phyloP scores from a whole-genome alignment of 2,797 vertebrate species.

The Bovichtus variegatus region DNA sequence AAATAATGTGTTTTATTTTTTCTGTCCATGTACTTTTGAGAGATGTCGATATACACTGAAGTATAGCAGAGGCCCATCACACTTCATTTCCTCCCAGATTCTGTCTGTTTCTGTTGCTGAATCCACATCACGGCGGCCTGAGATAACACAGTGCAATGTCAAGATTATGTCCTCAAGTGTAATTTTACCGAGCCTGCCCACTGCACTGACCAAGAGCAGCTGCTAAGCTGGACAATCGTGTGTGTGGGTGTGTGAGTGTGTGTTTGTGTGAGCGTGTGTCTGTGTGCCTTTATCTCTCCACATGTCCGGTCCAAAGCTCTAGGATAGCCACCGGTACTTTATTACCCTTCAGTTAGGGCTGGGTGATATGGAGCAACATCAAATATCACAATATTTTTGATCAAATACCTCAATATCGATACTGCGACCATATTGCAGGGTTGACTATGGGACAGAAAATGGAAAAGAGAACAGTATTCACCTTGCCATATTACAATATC shows the following conservation, averaged over 20 bases:
- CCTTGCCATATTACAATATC: too few species aligned
- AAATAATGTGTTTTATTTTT: constrained; percentile 16
- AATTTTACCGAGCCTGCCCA: constrained; percentile 74
- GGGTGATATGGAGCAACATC: too few species aligned
- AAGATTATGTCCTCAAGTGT: constrained; percentile 82
- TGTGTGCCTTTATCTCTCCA: background rate
- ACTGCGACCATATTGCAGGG: too few species aligned
- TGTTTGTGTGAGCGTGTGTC: constrained; percentile 24
- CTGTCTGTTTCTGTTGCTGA: constrained; percentile 64
- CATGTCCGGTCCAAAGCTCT: background rate
- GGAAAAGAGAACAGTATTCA: too few species aligned
- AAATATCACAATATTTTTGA: too few species aligned
- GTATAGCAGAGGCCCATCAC: constrained; percentile 64
- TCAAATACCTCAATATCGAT: too few species aligned
- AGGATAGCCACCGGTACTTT: background rate
- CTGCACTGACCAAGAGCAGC: constrained; percentile 62
- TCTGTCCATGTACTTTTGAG: constrained; percentile 20
- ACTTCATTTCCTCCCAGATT: constrained; percentile 76
- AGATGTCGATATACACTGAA: constrained; percentile 49
- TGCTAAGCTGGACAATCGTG: constrained; percentile 38
- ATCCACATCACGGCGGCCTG: constrained; percentile 66
- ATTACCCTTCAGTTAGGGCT: constrained; percentile 19
- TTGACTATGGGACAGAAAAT: too few species aligned
- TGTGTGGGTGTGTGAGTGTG: constrained; percentile 11
- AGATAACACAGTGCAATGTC: constrained; percentile 75